phyloP scores from a whole-genome alignment of 2,797 vertebrate species.

The Sandelia bainsii region DNA sequence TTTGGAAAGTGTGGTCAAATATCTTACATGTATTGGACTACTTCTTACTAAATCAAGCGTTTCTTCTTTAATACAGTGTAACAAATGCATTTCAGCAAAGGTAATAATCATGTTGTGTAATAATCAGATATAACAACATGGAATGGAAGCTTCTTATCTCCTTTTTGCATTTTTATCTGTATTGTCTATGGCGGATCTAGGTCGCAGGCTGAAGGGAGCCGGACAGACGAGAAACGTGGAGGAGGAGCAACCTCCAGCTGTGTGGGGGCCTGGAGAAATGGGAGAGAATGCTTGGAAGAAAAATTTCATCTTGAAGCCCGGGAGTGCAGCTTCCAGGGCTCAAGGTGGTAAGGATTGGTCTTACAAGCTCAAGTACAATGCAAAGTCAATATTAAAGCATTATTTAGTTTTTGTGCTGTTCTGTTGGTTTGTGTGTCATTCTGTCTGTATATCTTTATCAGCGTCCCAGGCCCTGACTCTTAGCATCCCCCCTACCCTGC shows the following conservation, averaged over 20 bases:
- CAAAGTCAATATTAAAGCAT: background rate
- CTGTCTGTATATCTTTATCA: conserved; percentile 18
- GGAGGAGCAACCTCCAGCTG: conserved; percentile 51
- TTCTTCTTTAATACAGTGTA: conserved; percentile 41
- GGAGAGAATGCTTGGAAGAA: conserved; percentile 50
- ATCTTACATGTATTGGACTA: conserved; percentile 14
- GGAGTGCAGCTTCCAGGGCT: conserved; percentile 38
- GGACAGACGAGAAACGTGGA: conserved; percentile 64
- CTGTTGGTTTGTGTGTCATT: background rate
- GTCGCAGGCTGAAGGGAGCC: conserved; percentile 76
- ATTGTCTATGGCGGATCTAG: conserved; percentile 44
- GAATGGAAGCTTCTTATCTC: conserved; percentile 5
- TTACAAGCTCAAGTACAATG: background rate
- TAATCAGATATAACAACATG: conserved; percentile 24
- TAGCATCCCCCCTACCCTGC: conserved; percentile 61
- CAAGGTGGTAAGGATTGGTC: conserved; percentile 52
- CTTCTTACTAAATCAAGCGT: conserved; percentile 43
- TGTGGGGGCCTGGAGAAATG: conserved; percentile 52
- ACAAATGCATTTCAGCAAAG: conserved; percentile 49
- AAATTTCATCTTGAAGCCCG: conserved; percentile 35
- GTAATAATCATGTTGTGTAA: background rate
- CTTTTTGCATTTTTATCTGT: background rate
- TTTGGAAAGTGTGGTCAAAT: conserved; percentile 35
- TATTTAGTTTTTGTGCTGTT: background rate
- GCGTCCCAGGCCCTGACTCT: conserved; percentile 67